phyloP scores from a whole-genome alignment of 1,140 invertebrate species.

The Drosophila bipectinata region DNA sequence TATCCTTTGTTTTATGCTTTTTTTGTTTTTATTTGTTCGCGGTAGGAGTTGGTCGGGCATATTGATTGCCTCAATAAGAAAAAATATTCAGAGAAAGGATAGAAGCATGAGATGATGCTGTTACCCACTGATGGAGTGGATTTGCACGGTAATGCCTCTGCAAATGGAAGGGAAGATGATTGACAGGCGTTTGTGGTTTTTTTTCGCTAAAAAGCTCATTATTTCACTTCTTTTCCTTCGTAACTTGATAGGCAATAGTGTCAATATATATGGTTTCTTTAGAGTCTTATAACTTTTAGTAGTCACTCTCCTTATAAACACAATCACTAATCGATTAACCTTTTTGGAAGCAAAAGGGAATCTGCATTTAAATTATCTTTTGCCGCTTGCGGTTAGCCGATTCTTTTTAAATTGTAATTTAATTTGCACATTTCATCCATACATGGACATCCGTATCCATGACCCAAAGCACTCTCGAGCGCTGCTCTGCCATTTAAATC shows the following conservation, averaged over 20 bases:
- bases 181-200: slow-evolving; percentile 54
- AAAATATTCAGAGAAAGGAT: not conserved
- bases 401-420: slow-evolving; percentile 35
- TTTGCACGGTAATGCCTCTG: slow-evolving; percentile 46
- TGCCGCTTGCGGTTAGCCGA: slow-evolving; percentile 8
- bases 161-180: slow-evolving; percentile 36
- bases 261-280: too few relatives aligned
- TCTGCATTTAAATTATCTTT: not conserved
- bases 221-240: slow-evolving; percentile 10
- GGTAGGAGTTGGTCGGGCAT: slow-evolving; percentile 40
- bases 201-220: slow-evolving; percentile 32
- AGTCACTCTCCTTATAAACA: too few relatives aligned
- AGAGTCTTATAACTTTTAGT: too few relatives aligned
- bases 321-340: too few relatives aligned
- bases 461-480: slow-evolving; percentile 35
- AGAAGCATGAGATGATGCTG: slow-evolving; percentile 3
- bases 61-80: slow-evolving; percentile 53
- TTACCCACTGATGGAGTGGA: slow-evolving; percentile 48
- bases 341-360: not conserved
- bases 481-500: slow-evolving; percentile 18
- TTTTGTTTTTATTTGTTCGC: slow-evolving; percentile 12
- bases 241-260: slow-evolving; percentile 22
- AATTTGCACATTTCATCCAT: slow-evolving; percentile 23
- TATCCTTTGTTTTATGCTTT: slow-evolving; percentile 42
- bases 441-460: not conserved